Conservation (phyloP, 2,797 vertebrate genomes). For the Coracias cyanogaster region DNA sequence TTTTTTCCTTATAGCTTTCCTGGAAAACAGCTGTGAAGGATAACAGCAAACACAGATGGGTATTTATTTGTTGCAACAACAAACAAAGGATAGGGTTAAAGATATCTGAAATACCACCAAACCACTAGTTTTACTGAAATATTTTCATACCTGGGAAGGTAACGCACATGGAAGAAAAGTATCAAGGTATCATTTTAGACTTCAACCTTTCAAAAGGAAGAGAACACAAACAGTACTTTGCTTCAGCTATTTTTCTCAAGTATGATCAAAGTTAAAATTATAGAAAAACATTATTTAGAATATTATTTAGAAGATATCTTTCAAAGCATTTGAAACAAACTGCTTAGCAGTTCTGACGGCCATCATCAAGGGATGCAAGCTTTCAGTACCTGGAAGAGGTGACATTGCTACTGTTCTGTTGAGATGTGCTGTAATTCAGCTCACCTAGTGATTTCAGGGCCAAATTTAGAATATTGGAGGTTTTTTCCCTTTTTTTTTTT, state of each 20-base stretch:
- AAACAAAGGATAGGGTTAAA: background rate
- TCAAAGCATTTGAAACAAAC: conserved; percentile 14
- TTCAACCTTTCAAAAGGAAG: background rate
- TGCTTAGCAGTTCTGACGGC: background rate
- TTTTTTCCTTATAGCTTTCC: background rate
- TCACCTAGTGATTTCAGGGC: background rate
- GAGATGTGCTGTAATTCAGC: background rate
- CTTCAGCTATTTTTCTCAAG: background rate
- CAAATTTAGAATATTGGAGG: background rate
- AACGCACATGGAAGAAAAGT: background rate
- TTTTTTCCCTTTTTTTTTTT: background rate
- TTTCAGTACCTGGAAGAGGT: background rate
- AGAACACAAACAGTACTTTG: background rate
- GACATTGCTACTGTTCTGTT: background rate
- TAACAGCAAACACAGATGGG: background rate
- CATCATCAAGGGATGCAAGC: background rate
- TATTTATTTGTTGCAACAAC: background rate
- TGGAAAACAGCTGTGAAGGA: background rate
- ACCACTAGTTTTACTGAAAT: background rate
- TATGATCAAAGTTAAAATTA: background rate
- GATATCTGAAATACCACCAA: background rate
- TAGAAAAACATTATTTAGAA: background rate
- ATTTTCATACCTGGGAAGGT: background rate
- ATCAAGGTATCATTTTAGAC: background rate
- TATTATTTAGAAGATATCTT: background rate